Evolutionary conservation across 2,888 invertebrate genomes (phyloP), one percentile per base, ranked within the genome.

Genomic region (Carpatolechia fugitivella): DNA sequence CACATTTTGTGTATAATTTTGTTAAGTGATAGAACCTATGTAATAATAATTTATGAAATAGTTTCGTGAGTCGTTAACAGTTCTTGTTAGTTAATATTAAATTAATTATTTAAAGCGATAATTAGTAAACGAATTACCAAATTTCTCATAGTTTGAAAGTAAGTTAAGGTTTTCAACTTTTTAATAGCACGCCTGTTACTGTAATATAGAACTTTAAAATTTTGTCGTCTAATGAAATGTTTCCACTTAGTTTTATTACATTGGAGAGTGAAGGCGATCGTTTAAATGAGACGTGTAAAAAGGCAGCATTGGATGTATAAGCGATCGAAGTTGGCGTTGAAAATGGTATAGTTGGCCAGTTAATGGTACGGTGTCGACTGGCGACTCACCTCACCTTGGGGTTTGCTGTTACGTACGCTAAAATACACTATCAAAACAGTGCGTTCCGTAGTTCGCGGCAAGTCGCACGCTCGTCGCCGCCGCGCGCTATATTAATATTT

Each of bases 361-460:
- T 65, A 65, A 70, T 70, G 72, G 79, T 79, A 75, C 74, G 65
- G 70, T 72, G 69, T 70, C 3, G 24, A 24, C 24, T 24, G 24
- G 24, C 24, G 24, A 24, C 24, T 24, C 24, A 24, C 24, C 79
- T 86, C 82, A 87, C 88, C 87, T 88, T 88, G 88, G 76, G 70
- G 72, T 72, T 80, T 70, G 75, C 76, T 80, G 80, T 80, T 80
- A 80, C 78, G 78, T 76, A 82, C 85, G 84, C 82, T 85, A 83
- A 84, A 85, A 82, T 82, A 86, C 81, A 77, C 83, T 81, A 85
- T 85, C 85, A 85, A 86, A 89, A 88, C 89, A 89, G 89, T 89
- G 77, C 72, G 81, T 78, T 78, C 72, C 71, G 73, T 69, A 70
- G 74, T 64, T 56, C 70, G 80, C 65, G 64, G 58, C 60, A 66